Evolutionary conservation across 2,797 vertebrate species (phyloP).

Genomic region (Heterohyrax brucei): DNA sequence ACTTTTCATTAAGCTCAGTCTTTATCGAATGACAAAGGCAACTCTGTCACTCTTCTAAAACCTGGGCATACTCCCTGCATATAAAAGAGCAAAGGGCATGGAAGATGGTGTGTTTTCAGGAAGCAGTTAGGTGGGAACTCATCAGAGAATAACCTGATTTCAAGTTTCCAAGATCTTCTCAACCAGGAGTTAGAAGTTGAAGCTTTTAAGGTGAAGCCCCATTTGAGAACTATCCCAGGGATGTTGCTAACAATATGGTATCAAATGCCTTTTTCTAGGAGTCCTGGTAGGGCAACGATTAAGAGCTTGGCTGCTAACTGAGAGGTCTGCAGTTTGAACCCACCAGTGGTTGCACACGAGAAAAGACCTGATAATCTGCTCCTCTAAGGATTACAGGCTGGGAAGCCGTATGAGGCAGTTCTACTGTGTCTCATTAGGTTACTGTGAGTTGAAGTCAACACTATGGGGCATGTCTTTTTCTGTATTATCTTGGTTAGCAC

Average conservation of each 20-base stretch:
- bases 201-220: neutral
- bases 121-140: neutral
- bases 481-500: neutral
- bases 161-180: neutral
- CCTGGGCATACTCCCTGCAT: neutral
- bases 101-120: neutral
- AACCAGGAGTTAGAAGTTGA: neutral
- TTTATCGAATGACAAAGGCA: neutral
- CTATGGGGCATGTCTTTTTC: neutral
- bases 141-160: neutral
- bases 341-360: neutral
- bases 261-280: neutral
- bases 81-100: neutral
- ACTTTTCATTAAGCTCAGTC: neutral
- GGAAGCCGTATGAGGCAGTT: too few relatives aligned
- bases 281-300: neutral
- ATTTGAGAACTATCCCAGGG: neutral
- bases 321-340: neutral
- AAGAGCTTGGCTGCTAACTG: neutral
- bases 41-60: neutral
- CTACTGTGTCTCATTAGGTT: too few relatives aligned
- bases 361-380: neutral
- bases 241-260: neutral
- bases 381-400: neutral
- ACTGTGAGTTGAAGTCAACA: too few relatives aligned